These are phyloP conservation scores for Aurelia sp. DNA, from an alignment of 30 jellyfish, hydroid and myxozoan genomes.

Conservation along the genomic window DNA sequence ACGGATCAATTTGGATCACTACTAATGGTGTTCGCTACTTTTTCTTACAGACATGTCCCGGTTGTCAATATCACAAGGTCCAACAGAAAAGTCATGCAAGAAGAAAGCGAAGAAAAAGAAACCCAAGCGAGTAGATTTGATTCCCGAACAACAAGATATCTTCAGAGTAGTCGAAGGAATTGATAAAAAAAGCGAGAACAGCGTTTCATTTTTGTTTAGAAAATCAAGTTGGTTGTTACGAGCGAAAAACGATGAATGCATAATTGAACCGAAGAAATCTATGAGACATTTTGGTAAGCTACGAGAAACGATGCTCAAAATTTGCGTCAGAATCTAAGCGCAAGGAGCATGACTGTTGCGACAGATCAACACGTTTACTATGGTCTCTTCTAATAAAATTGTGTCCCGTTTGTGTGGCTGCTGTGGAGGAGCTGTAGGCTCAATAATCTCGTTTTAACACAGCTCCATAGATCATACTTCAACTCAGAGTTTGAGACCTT, in stretches of 20 bases:
- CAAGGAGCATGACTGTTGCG: no score
- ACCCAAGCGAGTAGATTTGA: not conserved
- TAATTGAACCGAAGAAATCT: constrained; percentile 21
- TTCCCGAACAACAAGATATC: constrained; percentile 12
- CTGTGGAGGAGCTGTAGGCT: no score
- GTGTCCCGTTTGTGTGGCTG: no score
- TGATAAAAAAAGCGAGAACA: not conserved
- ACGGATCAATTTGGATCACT: no score
- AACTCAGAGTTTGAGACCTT: no score
- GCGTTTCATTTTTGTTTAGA: constrained; percentile 35
- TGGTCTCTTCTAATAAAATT: no score
- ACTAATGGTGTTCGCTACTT: not conserved
- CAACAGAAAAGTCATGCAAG: not conserved
- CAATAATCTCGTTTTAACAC: no score
- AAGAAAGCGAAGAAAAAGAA: not conserved
- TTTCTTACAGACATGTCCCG: not conserved
- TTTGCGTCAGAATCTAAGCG: no score
- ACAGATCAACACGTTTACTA: no score
- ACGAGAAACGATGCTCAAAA: no score
- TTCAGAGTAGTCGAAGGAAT: constrained; percentile 23
- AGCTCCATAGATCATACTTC: no score
- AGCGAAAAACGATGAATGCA: constrained; percentile 39
- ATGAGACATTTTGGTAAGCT: constrained; percentile 38
- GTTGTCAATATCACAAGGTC: not conserved
- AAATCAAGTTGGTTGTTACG: constrained; percentile 44